These are phyloP conservation scores for Sarcophaga peregrina DNA, from an alignment of 1,140 invertebrate species.

Conservation along the genomic window DNA sequence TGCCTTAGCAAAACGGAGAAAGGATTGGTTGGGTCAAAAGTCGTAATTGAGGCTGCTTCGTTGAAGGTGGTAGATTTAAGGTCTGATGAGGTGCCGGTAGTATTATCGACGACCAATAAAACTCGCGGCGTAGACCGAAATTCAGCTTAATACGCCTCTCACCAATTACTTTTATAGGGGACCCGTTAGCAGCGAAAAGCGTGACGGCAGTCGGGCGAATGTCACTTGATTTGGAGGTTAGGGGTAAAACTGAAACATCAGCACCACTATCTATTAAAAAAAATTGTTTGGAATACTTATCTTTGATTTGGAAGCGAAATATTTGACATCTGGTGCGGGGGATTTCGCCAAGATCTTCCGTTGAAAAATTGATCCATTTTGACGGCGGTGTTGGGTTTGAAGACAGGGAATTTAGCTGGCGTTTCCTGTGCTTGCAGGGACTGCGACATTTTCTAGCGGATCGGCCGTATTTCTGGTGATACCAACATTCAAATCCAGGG, in stretches of 20 bases:
- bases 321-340: background rate
- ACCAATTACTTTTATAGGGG: conserved; percentile 8
- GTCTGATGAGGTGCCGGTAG: background rate
- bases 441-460: conserved; percentile 32
- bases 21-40: no score
- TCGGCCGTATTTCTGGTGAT: conserved; percentile 23
- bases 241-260: background rate
- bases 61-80: background rate
- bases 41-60: background rate
- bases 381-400: background rate
- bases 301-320: conserved; percentile 4
- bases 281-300: background rate
- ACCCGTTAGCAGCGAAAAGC: conserved; percentile 23
- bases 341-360: background rate
- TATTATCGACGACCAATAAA: conserved; percentile 37
- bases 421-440: conserved; percentile 4
- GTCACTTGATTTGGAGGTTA: no score
- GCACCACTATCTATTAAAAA: conserved; percentile 31
- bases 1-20: no score
- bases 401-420: background rate
- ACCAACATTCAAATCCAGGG: conserved; percentile 15
- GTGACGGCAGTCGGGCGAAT: background rate
- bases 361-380: background rate
- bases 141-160: background rate
- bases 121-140: conserved; percentile 12